Base-by-base conservation (phyloP, 2,888 invertebrate genomes). In the Sphaerophoria taeniata region DNA sequence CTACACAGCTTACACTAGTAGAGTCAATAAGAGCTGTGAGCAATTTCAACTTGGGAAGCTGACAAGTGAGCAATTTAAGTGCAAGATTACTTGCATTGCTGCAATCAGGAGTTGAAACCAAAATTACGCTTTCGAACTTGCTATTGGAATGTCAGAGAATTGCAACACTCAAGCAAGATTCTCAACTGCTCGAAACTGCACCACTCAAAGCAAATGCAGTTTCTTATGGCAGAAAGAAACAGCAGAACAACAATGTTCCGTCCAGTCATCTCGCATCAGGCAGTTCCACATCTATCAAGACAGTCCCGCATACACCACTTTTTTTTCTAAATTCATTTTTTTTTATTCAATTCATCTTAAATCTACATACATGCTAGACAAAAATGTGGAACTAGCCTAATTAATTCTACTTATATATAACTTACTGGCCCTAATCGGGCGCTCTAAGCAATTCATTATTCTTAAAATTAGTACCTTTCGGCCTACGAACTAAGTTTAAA, bases 1-100 rank as follows among this genome's bases (percentile, higher is more conserved):
- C 31, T 87, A 81, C 7, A 65, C 80, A 4, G 43, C 71, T 49
- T 86, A 63, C 9, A 53, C 65, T 76, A 70, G 77, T 0, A 24
- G 24, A 45, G 82, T 88, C 2, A 88, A 87, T 24, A 79, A 69
- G n/a, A 51, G 47, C 0, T 87, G 84, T 53, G 87, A 87, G 67
- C 24, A 85, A 31, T 88, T 88, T 39, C 65, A 86, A 43, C 53
- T 88, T 7, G 67, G 51, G 2, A 63, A 76, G 33, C 43, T 87
- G 4, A 81, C 74, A 14, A 34, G 73, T 5, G 85, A 88, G 36
- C 87, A 88, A 39, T 88, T 87, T 14, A 88, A 87, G 56, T 87
- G 85, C 87, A 11, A 76, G 83, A 74, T 45, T 87, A 58, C 43
- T 88, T 9, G 6, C 61, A 14, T 12, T 63, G 0, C 33, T 63